Evolutionary conservation across 2,888 invertebrate species (phyloP).

Genomic region (Diplolepis rosae): DNA sequence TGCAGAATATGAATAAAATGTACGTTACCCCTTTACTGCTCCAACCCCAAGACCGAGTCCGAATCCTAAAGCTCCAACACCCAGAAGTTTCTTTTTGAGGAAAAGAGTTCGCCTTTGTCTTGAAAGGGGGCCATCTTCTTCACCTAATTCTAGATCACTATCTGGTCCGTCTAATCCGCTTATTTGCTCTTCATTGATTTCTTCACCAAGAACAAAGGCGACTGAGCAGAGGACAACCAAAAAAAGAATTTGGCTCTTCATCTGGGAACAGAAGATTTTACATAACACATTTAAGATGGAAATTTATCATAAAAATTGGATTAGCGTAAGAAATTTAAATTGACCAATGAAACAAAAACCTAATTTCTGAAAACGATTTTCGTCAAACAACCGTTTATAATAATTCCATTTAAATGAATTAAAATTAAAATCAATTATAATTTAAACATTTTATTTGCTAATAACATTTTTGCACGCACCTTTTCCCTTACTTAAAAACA

Average conservation of each 20-base stretch:
- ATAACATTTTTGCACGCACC: constrained; percentile 15
- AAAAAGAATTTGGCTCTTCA: constrained; percentile 46
- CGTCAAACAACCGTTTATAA: too few species aligned
- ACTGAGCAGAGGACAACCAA: constrained; percentile 43
- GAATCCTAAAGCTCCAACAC: constrained; percentile 67
- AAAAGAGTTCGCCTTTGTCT: constrained; percentile 66
- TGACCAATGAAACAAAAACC: too few species aligned
- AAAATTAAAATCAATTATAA: too few species aligned
- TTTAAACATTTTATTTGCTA: too few species aligned
- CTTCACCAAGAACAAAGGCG: constrained; percentile 43
- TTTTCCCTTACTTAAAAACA: neutral
- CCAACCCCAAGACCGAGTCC: constrained; percentile 60
- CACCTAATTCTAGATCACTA: constrained; percentile 36
- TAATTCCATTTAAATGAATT: too few species aligned
- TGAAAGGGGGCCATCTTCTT: constrained; percentile 31
- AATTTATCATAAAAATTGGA: neutral
- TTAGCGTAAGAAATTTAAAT: too few species aligned
- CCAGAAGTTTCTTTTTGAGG: constrained; percentile 66
- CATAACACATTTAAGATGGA: too few species aligned
- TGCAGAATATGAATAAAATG: neutral
- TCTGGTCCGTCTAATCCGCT: constrained; percentile 39
- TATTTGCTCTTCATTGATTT: constrained; percentile 38
- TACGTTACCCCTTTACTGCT: constrained; percentile 46
- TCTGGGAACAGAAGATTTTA: constrained; percentile 43
- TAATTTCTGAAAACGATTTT: too few species aligned